Conservation (phyloP, 2,797 vertebrate genomes). For the Myotis pilosus region DNA sequence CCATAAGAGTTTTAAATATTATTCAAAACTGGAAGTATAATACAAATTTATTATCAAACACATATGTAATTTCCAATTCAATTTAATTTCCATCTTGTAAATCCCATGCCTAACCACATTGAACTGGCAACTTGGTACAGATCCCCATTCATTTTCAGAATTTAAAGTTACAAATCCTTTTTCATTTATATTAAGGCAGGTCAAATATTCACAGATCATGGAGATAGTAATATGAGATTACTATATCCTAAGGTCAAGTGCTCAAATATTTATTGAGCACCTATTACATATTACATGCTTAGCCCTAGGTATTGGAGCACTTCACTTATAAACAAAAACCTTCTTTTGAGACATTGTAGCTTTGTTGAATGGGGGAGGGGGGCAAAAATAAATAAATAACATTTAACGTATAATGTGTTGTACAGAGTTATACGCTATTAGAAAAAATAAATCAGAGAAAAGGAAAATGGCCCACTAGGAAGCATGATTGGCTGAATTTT, state of each 20-base stretch:
- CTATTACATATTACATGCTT: not conserved
- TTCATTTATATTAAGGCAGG: not conserved
- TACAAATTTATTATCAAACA: conserved; percentile 1
- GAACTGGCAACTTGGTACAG: conserved; percentile 4
- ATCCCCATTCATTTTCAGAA: not conserved
- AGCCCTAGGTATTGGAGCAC: not conserved
- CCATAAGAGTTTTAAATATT: conserved; percentile 3
- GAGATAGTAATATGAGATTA: not conserved
- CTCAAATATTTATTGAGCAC: not conserved
- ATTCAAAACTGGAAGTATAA: conserved; percentile 44
- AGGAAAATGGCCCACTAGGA: not conserved
- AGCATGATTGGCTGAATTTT: not conserved
- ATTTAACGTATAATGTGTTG: not conserved
- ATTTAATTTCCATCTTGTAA: conserved; percentile 6
- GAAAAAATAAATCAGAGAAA: not conserved
- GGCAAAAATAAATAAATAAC: not conserved
- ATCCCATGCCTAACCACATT: not conserved
- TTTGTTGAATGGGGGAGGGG: not conserved
- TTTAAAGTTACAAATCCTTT: not conserved
- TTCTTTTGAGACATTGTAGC: not conserved
- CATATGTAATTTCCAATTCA: conserved; percentile 23
- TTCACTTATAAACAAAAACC: not conserved
- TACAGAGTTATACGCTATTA: not conserved
- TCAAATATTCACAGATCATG: not conserved
- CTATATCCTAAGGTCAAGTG: not conserved